phyloP scores from a whole-genome alignment of 30 jellyfish, hydroid and myxozoan species.

The Chrysaora quinquecirrha region DNA sequence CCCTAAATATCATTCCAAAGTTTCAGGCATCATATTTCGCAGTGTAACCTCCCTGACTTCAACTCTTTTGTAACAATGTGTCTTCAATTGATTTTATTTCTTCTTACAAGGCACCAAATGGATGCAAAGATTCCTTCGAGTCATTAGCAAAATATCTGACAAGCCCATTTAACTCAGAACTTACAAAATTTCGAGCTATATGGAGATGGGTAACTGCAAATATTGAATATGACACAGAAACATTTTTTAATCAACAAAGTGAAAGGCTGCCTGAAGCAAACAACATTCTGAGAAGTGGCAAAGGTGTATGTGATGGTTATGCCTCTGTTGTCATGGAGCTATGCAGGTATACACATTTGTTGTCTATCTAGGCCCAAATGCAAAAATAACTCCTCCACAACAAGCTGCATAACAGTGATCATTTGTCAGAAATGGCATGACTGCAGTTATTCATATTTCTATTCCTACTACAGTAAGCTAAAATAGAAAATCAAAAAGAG shows the following conservation, averaged over 20 bases:
- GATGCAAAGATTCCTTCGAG: slow-evolving; percentile 28
- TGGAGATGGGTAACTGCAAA: slow-evolving; percentile 90
- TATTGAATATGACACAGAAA: slow-evolving; percentile 67
- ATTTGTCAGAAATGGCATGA: no score
- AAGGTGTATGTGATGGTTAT: slow-evolving; percentile 83
- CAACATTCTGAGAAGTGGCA: slow-evolving; percentile 45
- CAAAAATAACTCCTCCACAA: no score
- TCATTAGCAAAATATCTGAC: slow-evolving; percentile 48
- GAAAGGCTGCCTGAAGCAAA: slow-evolving; percentile 18
- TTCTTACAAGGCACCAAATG: slow-evolving; percentile 52
- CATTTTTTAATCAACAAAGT: slow-evolving; percentile 30
- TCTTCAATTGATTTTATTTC: background rate
- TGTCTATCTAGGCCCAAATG: no score
- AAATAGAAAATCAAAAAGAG: no score
- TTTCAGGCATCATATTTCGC: no score
- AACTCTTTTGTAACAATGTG: no score
- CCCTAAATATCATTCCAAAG: no score
- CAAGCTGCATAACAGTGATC: no score
- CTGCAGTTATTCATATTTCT: no score
- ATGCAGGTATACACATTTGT: slow-evolving; percentile 46
- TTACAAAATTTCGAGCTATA: slow-evolving; percentile 57
- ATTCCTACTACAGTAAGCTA: no score
- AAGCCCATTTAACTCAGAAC: slow-evolving; percentile 45
- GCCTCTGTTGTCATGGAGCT: slow-evolving; percentile 52
- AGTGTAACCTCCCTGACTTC: no score